These are phyloP conservation scores for Melanotaenia duboulayi DNA, from an alignment of 2,113 vertebrate species.

Conservation along the genomic window DNA sequence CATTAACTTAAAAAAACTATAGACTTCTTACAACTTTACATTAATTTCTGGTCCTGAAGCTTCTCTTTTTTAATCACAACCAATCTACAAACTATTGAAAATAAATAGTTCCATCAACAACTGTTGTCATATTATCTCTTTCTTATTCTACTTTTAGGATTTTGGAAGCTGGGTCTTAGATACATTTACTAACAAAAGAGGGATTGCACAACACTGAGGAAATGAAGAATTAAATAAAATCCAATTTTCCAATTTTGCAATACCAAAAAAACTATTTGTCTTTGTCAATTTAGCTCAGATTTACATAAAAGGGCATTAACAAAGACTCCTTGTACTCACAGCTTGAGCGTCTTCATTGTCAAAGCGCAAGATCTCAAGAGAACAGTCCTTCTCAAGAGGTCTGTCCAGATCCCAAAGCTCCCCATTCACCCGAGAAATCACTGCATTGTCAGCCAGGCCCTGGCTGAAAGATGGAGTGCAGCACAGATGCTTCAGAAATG, in stretches of 20 bases:
- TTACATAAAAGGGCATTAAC: background rate
- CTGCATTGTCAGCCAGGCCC: slow-evolving; percentile 91
- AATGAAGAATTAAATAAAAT: background rate
- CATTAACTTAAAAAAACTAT: too few species aligned
- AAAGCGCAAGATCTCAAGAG: slow-evolving; percentile 93
- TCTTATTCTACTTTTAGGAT: background rate
- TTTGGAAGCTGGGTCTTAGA: background rate
- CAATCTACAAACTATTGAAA: too few species aligned
- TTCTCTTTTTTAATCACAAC: too few species aligned
- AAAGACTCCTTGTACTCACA: slow-evolving; percentile 80
- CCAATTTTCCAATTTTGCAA: background rate
- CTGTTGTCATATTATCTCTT: background rate
- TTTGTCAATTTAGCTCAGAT: background rate
- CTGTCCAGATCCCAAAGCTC: slow-evolving; percentile 95
- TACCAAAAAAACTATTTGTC: background rate
- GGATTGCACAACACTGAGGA: background rate
- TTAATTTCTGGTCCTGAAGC: too few species aligned
- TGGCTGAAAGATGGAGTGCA: slow-evolving; percentile 82
- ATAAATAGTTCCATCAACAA: too few species aligned
- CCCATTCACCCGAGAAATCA: slow-evolving; percentile 92
- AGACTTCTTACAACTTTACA: too few species aligned
- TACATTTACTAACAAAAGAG: fast-evolving
- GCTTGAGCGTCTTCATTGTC: slow-evolving; percentile 95
- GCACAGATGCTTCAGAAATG: background rate
- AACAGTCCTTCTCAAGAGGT: slow-evolving; percentile 90